These are phyloP conservation scores for Andrena hattorfiana DNA, from an alignment of 2,888 invertebrate genomes.

Conservation along the genomic window DNA sequence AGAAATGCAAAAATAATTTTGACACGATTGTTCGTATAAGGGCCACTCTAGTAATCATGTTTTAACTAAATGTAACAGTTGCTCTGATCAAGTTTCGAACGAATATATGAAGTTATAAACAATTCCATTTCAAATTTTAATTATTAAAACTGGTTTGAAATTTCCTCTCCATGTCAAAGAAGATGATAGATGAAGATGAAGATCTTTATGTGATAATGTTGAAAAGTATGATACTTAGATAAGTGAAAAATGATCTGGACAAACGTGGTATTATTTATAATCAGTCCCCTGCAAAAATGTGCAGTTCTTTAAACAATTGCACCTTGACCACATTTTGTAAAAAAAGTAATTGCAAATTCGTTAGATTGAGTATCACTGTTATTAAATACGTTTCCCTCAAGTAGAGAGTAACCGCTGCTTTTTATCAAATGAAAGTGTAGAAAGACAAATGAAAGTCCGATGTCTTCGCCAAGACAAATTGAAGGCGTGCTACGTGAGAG, in stretches of 20 bases:
- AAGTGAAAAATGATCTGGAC: not conserved
- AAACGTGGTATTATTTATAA: not conserved
- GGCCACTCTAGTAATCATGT: not conserved
- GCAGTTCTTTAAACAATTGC: not conserved
- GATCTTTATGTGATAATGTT: not conserved
- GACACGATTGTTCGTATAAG: too few relatives aligned
- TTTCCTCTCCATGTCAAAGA: not conserved
- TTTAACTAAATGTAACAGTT: not conserved
- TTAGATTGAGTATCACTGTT: too few relatives aligned
- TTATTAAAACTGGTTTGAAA: not conserved
- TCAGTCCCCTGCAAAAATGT: not conserved
- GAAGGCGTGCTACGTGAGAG: slow-evolving; percentile 20
- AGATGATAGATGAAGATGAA: not conserved
- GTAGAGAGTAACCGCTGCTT: not conserved
- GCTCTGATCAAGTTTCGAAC: not conserved
- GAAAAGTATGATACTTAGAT: not conserved
- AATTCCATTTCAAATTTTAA: not conserved
- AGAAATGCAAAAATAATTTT: too few relatives aligned
- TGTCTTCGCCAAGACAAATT: slow-evolving; percentile 26
- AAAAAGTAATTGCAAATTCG: too few relatives aligned
- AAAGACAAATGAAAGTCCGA: not conserved
- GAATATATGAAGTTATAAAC: not conserved
- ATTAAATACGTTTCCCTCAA: too few relatives aligned
- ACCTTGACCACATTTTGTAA: not conserved
- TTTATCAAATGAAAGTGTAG: not conserved